Percentiles rank a stretch among this genome's conserved stretches.
Evolutionary conservation across 2,888 invertebrate genomes (phyloP).

Genomic region (Subacronicta megacephala): DNA sequence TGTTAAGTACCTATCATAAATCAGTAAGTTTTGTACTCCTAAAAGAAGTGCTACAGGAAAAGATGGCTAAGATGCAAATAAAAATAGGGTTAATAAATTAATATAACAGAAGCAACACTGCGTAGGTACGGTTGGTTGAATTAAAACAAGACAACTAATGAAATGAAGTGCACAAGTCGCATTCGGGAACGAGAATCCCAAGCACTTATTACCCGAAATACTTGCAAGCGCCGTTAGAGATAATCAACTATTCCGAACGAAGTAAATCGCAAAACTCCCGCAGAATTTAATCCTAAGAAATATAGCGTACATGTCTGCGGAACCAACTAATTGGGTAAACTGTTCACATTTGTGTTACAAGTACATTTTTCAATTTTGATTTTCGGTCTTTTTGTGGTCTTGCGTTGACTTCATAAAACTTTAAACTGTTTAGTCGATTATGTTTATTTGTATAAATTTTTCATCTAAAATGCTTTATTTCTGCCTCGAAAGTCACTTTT

Average conservation of each 20-base stretch:
- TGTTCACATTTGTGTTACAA: slow-evolving; percentile 37
- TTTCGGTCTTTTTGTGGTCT: background rate
- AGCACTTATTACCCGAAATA: slow-evolving; percentile 43
- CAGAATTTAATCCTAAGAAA: slow-evolving; percentile 54
- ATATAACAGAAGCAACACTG: slow-evolving; percentile 13
- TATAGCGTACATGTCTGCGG: slow-evolving; percentile 36
- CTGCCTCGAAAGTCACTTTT: too few species aligned
- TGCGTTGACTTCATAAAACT: too few species aligned
- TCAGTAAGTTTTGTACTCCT: too few species aligned
- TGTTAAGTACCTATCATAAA: too few species aligned
- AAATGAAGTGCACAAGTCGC: slow-evolving; percentile 37
- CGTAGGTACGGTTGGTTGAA: slow-evolving; percentile 11
- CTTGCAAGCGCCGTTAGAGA: slow-evolving; percentile 36
- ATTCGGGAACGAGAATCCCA: slow-evolving; percentile 31
- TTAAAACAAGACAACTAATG: slow-evolving; percentile 12
- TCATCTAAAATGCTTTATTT: too few species aligned
- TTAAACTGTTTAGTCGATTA: too few species aligned
- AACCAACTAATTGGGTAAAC: slow-evolving; percentile 45
- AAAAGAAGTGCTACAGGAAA: too few species aligned
- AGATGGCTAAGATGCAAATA: background rate
- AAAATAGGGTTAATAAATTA: background rate
- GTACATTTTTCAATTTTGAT: background rate
- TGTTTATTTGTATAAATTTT: too few species aligned
- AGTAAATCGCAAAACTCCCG: slow-evolving; percentile 40
- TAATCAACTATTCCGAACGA: slow-evolving; percentile 50